Conservation (phyloP, 2,113 vertebrate genomes). For the Periophthalmodon schlosseri region DNA sequence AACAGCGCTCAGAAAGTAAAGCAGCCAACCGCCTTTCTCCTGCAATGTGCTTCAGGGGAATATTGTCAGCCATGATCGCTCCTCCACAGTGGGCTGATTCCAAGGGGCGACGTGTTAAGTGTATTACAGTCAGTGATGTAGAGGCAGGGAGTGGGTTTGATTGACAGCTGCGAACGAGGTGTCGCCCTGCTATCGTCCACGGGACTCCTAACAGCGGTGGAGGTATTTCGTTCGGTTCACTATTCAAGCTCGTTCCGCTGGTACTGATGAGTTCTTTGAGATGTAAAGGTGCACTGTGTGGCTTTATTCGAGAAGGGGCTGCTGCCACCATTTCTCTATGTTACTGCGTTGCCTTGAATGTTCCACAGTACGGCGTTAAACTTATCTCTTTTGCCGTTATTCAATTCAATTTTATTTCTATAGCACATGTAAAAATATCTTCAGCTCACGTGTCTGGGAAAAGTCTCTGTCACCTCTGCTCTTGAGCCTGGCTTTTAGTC, state of each 20-base stretch:
- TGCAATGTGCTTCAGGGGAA: conserved; percentile 59
- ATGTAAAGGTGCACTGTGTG: not conserved
- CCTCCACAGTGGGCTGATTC: conserved; percentile 68
- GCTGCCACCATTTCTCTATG: too few species aligned
- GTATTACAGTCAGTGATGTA: conserved; percentile 70
- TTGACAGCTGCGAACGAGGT: conserved; percentile 64
- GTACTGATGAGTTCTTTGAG: not conserved
- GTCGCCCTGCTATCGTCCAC: conserved; percentile 47
- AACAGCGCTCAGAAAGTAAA: conserved; percentile 73
- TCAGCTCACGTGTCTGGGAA: too few species aligned
- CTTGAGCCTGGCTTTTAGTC: too few species aligned
- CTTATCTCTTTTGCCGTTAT: too few species aligned
- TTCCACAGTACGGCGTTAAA: too few species aligned
- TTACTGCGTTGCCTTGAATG: too few species aligned
- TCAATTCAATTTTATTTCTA: too few species aligned
- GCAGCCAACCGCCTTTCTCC: conserved; percentile 61
- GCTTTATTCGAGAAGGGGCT: too few species aligned
- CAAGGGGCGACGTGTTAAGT: conserved; percentile 56
- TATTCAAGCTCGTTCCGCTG: not conserved
- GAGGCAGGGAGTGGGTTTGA: conserved; percentile 59
- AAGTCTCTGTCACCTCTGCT: too few species aligned
- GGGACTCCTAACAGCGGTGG: conserved; percentile 20
- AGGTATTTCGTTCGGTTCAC: not conserved
- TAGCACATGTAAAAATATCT: too few species aligned
- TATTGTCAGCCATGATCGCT: conserved; percentile 67